Evolutionary conservation across 2,797 vertebrate species (phyloP).

Genomic region (Tapirus indicus): DNA sequence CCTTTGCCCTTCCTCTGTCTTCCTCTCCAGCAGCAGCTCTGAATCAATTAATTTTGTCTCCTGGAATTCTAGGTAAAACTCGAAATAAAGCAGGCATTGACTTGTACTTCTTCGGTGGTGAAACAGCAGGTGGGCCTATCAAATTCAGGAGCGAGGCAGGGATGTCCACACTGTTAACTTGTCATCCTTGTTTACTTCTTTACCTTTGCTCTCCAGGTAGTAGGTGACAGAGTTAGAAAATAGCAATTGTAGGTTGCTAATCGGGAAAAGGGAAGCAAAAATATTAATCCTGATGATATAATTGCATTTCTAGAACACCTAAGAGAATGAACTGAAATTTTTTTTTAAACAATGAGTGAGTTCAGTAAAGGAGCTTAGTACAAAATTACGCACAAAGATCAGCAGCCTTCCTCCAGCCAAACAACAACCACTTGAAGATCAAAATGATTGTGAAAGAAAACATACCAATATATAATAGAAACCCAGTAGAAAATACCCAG

Average conservation of each 20-base stretch:
- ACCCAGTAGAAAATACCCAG: not conserved
- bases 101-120: not conserved
- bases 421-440: not conserved
- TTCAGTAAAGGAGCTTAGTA: not conserved
- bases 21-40: not conserved
- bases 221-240: not conserved
- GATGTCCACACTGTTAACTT: too few species aligned
- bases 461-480: not conserved
- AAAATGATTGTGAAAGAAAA: not conserved
- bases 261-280: not conserved
- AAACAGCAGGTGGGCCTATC: not conserved
- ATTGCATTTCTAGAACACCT: constrained; percentile 19
- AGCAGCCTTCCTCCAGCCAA: not conserved
- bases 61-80: not conserved
- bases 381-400: not conserved
- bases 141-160: not conserved
- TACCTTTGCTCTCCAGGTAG: not conserved
- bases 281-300: not conserved
- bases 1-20: not conserved
- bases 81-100: not conserved
- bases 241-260: not conserved
- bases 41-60: not conserved
- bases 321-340: not conserved
- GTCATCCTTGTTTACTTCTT: not conserved
- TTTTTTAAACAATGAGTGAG: not conserved